These are phyloP conservation scores for Lepidothrix coronata DNA, from an alignment of 2,113 vertebrate species.

Conservation along the genomic window DNA sequence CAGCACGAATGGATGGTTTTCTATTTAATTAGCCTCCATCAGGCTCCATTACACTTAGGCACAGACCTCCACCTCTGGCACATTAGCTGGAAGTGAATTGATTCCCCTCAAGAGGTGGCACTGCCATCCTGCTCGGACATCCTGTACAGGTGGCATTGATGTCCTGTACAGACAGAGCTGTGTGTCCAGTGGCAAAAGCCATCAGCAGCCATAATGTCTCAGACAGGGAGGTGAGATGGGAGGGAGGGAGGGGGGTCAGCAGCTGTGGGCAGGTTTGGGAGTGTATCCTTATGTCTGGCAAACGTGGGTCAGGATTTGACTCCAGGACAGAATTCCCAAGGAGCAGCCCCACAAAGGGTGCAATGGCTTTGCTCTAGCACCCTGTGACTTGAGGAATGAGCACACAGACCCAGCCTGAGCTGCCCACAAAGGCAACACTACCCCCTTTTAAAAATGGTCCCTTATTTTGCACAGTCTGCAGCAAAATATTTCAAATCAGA, in stretches of 20 bases:
- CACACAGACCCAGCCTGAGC: not conserved
- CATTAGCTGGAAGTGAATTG: not conserved
- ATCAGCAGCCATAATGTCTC: not conserved
- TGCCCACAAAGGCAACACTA: not conserved
- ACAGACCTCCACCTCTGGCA: not conserved
- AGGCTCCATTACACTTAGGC: not conserved
- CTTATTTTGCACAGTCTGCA: not conserved
- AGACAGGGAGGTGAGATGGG: not conserved
- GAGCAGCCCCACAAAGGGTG: not conserved
- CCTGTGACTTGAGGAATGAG: not conserved
- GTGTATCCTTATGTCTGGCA: not conserved
- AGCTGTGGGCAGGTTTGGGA: not conserved
- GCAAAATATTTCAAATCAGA: not conserved
- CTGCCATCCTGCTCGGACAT: not conserved
- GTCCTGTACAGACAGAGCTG: not conserved
- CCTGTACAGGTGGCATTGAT: not conserved
- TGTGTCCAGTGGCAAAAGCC: not conserved
- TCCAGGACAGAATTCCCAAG: not conserved
- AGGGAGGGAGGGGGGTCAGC: not conserved
- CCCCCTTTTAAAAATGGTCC: not conserved
- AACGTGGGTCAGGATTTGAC: not conserved
- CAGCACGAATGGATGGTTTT: conserved; percentile 28
- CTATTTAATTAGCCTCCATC: conserved; percentile 16
- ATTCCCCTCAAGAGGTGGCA: not conserved
- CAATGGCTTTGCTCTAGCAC: not conserved